Percentiles rank a stretch among this genome's conserved stretches.
phyloP scores from a whole-genome alignment of 2,888 invertebrate genomes.

The Adelphocoris suturalis region DNA sequence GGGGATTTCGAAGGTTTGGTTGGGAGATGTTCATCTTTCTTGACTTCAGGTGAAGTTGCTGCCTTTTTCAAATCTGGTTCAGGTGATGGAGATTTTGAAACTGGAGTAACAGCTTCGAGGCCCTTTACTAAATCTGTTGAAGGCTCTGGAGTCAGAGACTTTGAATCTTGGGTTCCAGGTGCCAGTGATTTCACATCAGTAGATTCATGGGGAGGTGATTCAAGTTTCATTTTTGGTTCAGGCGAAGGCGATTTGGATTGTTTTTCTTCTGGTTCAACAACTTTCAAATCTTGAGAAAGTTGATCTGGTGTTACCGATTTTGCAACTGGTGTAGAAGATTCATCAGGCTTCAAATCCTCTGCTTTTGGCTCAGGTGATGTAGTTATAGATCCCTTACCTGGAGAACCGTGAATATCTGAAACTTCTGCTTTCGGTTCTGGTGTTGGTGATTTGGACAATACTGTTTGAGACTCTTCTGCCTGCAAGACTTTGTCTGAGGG shows the following conservation, averaged over 20 bases:
- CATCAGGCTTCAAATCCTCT: background rate
- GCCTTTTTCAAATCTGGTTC: background rate
- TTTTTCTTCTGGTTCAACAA: background rate
- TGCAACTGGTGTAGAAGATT: background rate
- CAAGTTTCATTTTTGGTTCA: slow-evolving; percentile 45
- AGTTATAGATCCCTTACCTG: background rate
- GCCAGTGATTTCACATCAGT: slow-evolving; percentile 14
- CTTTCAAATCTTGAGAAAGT: background rate
- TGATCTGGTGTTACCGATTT: slow-evolving; percentile 25
- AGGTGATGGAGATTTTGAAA: slow-evolving; percentile 52
- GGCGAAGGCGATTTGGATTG: slow-evolving; percentile 55
- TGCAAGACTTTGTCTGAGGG: slow-evolving; percentile 15
- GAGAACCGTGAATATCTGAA: background rate
- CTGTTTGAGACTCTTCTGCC: background rate
- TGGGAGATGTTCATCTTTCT: background rate
- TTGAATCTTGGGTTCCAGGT: background rate
- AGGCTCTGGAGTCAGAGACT: slow-evolving; percentile 43
- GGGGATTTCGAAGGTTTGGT: slow-evolving; percentile 45
- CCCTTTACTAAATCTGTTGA: background rate
- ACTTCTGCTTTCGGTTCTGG: background rate
- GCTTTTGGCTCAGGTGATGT: slow-evolving; percentile 3
- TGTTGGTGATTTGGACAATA: slow-evolving; percentile 52
- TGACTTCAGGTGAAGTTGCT: background rate
- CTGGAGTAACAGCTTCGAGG: background rate
- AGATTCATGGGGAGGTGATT: background rate